These are phyloP conservation scores for Macaria notata DNA, from an alignment of 2,888 invertebrate genomes.

Conservation along the genomic window DNA sequence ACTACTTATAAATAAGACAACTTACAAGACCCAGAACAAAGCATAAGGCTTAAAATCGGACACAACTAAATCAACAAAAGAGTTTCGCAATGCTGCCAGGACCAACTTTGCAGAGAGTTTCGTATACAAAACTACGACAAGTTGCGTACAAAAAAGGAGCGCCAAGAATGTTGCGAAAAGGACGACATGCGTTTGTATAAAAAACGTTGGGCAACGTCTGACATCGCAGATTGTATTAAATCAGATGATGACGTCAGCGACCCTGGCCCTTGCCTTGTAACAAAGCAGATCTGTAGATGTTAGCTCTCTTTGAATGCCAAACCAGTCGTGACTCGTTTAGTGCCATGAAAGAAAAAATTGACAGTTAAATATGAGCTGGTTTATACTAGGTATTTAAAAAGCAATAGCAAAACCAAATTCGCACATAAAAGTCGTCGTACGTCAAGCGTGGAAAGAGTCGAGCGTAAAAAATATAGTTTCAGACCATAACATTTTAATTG, in stretches of 20 bases:
- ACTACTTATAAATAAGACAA: too few relatives aligned
- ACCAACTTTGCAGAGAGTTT: too few relatives aligned
- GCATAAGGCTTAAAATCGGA: too few relatives aligned
- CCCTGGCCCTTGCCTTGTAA: slow-evolving; percentile 14
- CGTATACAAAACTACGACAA: too few relatives aligned
- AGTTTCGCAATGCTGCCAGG: too few relatives aligned
- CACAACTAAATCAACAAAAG: too few relatives aligned
- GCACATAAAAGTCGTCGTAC: background rate
- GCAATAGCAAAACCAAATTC: background rate
- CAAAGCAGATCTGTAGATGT: slow-evolving; percentile 2
- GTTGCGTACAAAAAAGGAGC: slow-evolving; percentile 4
- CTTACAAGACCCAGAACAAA: too few relatives aligned
- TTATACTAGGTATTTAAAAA: background rate
- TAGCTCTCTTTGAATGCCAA: slow-evolving; percentile 4
- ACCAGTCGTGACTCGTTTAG: background rate
- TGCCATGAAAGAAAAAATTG: too few relatives aligned
- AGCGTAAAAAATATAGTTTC: slow-evolving; percentile 2
- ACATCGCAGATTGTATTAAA: slow-evolving; percentile 20
- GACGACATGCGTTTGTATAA: slow-evolving; percentile 10
- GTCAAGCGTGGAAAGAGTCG: background rate
- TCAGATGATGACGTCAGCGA: slow-evolving; percentile 13
- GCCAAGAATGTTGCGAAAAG: slow-evolving; percentile 9
- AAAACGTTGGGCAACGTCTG: slow-evolving; percentile 19
- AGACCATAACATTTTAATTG: slow-evolving; percentile 11
- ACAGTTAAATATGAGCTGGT: too few relatives aligned